Evolutionary conservation across 2,888 invertebrate genomes (phyloP).

Genomic region (Drosophila trichaetosa): DNA sequence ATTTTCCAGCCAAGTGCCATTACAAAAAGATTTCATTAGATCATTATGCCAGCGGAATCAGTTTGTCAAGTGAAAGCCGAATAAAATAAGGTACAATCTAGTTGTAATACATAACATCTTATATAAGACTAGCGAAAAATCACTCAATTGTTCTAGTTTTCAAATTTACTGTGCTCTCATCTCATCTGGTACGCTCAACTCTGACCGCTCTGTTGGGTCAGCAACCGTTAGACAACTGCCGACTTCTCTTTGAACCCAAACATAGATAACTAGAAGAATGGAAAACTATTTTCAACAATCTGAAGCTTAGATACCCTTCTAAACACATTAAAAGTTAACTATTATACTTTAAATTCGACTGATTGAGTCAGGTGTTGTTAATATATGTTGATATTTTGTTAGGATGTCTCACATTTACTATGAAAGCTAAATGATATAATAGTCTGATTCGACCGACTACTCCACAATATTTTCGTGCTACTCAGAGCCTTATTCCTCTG

Average conservation of each 20-base stretch:
- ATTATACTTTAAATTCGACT: not conserved
- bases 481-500: not conserved
- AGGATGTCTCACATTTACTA: not conserved
- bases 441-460: not conserved
- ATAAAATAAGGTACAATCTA: conserved; percentile 1
- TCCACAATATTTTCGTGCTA: not conserved
- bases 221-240: conserved; percentile 40
- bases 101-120: conserved; percentile 27
- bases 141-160: conserved; percentile 36
- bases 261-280: not conserved
- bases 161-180: conserved; percentile 32
- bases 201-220: conserved; percentile 26
- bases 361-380: too few species aligned
- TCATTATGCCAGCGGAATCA: conserved; percentile 52
- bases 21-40: conserved; percentile 68
- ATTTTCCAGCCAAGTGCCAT: conserved; percentile 62
- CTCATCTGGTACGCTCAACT: conserved; percentile 44
- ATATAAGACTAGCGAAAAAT: conserved; percentile 46
- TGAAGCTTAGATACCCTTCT: not conserved
- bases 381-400: not conserved
- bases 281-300: not conserved
- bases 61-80: conserved; percentile 55
- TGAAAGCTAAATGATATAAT: not conserved
- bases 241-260: conserved; percentile 11
- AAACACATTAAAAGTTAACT: not conserved